Percentiles rank a stretch among this genome's conserved stretches.
Conservation (phyloP, 2,888 invertebrate species). For the Eustalomyia histrio region DNA sequence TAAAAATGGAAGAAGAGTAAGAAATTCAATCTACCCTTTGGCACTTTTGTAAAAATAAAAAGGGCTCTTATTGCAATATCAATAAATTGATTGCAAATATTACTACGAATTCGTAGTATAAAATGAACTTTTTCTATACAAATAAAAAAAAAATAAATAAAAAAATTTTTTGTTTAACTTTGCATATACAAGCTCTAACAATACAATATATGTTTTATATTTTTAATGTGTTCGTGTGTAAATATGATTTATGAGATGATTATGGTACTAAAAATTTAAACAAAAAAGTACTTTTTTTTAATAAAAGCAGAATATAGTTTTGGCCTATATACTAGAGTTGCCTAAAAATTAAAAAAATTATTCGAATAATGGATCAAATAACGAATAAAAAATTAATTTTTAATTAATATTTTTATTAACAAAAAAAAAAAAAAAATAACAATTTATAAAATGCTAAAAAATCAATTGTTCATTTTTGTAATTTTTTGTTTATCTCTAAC, state of each 20-base stretch:
- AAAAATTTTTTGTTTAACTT: not conserved
- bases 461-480: too few species aligned
- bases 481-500: too few species aligned
- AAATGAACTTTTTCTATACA: not conserved
- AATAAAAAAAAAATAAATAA: not conserved
- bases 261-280: too few species aligned
- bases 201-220: not conserved
- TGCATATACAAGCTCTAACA: not conserved
- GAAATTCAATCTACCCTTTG: slow-evolving; percentile 47
- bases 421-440: too few species aligned
- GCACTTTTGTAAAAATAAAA: slow-evolving; percentile 38
- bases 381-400: too few species aligned
- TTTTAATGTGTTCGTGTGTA: not conserved
- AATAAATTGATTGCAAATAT: slow-evolving; percentile 57
- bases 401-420: too few species aligned
- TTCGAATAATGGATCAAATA: too few species aligned
- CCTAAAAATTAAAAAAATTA: too few species aligned
- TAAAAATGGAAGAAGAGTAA: not conserved
- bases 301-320: too few species aligned
- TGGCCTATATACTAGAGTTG: too few species aligned
- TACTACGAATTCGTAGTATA: slow-evolving; percentile 13
- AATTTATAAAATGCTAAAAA: too few species aligned
- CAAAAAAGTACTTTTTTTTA: too few species aligned
- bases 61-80: slow-evolving; percentile 43
- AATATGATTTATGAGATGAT: not conserved